phyloP scores from a whole-genome alignment of 1,140 invertebrate genomes.

The Brachionus calyciflorus region DNA sequence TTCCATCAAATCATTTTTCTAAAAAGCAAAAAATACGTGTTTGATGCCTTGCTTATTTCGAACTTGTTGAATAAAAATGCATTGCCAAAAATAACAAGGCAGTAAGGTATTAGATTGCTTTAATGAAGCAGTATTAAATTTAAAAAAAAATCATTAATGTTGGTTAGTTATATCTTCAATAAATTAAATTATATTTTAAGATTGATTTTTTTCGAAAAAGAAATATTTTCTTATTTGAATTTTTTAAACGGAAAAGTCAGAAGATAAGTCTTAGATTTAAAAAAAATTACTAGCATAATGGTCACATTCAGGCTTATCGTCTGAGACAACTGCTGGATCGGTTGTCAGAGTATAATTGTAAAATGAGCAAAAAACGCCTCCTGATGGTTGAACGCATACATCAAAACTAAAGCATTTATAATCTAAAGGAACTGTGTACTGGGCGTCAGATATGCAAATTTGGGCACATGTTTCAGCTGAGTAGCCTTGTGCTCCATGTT shows the following conservation, averaged over 20 bases:
- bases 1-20: no score
- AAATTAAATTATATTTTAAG: background rate
- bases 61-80: no score
- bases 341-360: constrained; percentile 33
- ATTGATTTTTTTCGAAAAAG: background rate
- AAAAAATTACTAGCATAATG: constrained; percentile 38
- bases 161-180: no score
- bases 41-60: no score
- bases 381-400: background rate
- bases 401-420: constrained; percentile 45
- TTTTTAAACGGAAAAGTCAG: no score
- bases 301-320: background rate
- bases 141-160: no score
- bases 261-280: no score
- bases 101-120: no score
- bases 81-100: no score
- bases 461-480: constrained; percentile 11
- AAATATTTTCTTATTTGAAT: no score
- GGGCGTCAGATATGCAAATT: constrained; percentile 5
- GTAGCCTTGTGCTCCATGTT: constrained; percentile 10
- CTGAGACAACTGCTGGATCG: background rate
- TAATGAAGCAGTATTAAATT: no score
- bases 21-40: no score
- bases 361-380: constrained; percentile 26
- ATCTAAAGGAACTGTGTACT: constrained; percentile 3